Base-by-base conservation (phyloP, 1,140 invertebrate genomes). In the Drosophila ambigua region DNA sequence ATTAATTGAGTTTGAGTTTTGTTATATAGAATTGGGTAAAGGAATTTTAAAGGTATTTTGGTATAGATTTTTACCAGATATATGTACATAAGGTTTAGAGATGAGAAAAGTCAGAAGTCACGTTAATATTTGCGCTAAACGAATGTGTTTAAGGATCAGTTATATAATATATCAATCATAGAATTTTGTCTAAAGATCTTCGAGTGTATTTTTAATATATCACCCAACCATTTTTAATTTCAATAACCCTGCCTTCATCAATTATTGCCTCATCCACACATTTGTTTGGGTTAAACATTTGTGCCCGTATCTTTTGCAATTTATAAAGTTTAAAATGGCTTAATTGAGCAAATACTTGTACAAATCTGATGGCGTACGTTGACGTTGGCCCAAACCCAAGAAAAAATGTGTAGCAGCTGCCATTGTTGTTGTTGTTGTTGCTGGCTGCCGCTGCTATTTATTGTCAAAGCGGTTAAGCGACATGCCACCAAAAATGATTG, bases 401-500 rank as follows among this genome's bases (percentile, higher is more conserved):
- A 50, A 68, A 43, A 79, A 66, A 84, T 81, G 57, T 82, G 74
- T 76, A 83, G 83, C 83, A 85, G 79, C 75, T 82, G 83, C 63
- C 55, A 64, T 80, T 87, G 64, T 54, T 60, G 52, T 20, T n/a
- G 9, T 11, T 72, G 45, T 20, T 74, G 68, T 26, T 24, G 23
- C 23, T 24, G 23, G 52, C 9, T 54, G 43, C 11, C 44, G 48
- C 35, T 72, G 50, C 66, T 55, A 44, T 69, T 61, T 83, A 83
- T 84, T 84, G 80, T 85, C 72, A 84, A 81, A 75, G 78, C 71
- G 72, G 82, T 83, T 88, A 79, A 64, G 75, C 82, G 82, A 83
- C 83, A 88, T 87, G 83, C 83, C 83, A 87, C 79, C 72, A 83
- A 87, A 87, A 87, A 87, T 87, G 83, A 87, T 87, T 87, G 82